Conservation (phyloP, 2,888 invertebrate species). For the Psococerastis gibbosa region DNA sequence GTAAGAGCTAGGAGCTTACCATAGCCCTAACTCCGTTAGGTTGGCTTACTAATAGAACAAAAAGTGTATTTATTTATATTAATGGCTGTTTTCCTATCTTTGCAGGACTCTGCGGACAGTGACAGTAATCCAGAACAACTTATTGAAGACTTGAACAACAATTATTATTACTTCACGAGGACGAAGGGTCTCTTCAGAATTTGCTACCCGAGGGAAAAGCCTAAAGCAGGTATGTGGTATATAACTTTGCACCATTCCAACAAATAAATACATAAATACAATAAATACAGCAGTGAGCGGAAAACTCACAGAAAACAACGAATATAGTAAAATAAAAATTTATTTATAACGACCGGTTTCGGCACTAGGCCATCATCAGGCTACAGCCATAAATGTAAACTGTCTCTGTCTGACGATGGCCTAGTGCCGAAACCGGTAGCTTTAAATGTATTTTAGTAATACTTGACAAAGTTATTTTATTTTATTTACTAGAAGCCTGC, state of each 20-base stretch:
- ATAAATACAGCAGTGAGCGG: not conserved
- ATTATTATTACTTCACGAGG: conserved; percentile 79
- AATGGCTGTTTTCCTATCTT: conserved; percentile 25
- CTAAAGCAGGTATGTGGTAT: conserved; percentile 49
- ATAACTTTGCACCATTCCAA: not conserved
- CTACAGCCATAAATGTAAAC: too few relatives aligned
- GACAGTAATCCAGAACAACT: conserved; percentile 47
- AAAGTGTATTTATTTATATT: too few relatives aligned
- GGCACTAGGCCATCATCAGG: too few relatives aligned
- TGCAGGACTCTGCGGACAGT: conserved; percentile 54
- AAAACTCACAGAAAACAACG: conserved; percentile 8
- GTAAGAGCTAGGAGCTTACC: too few relatives aligned
- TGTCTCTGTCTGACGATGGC: too few relatives aligned
- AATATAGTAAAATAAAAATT: conserved; percentile 12
- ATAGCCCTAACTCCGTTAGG: too few relatives aligned
- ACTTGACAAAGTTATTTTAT: too few relatives aligned
- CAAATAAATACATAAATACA: not conserved
- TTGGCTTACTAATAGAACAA: too few relatives aligned
- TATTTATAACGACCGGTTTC: conserved; percentile 12
- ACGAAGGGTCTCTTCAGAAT: conserved; percentile 86
- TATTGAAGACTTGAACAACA: conserved; percentile 59
- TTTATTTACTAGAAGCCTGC: too few relatives aligned
- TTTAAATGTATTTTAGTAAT: too few relatives aligned
- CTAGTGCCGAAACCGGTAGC: too few relatives aligned
- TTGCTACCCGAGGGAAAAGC: conserved; percentile 84